Percentiles rank a stretch among this genome's conserved stretches.
Evolutionary conservation across 2,113 vertebrate genomes (phyloP).

Genomic region (Lophochroa leadbeateri): DNA sequence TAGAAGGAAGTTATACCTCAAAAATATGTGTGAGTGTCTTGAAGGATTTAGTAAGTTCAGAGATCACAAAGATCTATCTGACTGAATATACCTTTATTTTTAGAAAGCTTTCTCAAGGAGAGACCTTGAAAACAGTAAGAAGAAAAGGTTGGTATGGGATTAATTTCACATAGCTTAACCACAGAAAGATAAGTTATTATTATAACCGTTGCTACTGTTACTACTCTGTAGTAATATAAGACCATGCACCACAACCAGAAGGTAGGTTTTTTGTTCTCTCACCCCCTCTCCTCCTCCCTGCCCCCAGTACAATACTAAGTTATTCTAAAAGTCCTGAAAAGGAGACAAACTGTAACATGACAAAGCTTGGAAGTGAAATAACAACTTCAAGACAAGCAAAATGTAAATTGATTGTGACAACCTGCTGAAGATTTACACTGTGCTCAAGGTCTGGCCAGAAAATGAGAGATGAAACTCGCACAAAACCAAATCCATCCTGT

Average conservation of each 20-base stretch:
- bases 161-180: background rate
- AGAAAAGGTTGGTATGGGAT: background rate
- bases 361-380: background rate
- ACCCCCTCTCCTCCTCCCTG: background rate
- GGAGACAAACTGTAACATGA: background rate
- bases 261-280: fast-evolving
- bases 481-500: background rate
- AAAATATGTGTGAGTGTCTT: background rate
- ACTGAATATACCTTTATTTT: background rate
- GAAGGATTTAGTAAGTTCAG: background rate
- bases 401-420: background rate
- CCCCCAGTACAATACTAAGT: fast-evolving
- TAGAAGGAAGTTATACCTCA: background rate
- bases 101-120: background rate
- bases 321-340: background rate
- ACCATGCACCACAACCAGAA: background rate
- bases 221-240: background rate
- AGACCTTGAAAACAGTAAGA: background rate
- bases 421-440: background rate
- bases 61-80: background rate
- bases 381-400: background rate
- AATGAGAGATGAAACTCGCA: background rate
- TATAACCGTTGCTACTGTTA: background rate
- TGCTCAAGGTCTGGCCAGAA: background rate
- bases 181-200: background rate